phyloP scores from a whole-genome alignment of 2,797 vertebrate species.

The Champsocephalus gunnari region DNA sequence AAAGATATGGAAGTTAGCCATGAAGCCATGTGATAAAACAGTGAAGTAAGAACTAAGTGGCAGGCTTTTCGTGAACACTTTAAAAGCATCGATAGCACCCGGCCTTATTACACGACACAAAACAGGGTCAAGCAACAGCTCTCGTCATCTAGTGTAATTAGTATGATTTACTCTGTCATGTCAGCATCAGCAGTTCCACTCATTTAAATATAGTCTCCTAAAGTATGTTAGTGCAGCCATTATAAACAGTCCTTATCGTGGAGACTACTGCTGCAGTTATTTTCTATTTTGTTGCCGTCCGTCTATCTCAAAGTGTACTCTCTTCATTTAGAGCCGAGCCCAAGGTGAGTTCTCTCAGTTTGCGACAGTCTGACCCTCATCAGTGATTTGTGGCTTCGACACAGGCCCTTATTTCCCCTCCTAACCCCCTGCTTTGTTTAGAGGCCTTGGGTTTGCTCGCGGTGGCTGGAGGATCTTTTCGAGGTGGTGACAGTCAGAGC shows the following conservation, averaged over 20 bases:
- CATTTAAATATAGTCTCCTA: slow-evolving; percentile 14
- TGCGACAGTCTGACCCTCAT: slow-evolving; percentile 62
- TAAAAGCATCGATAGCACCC: slow-evolving; percentile 58
- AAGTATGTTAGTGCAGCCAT: slow-evolving; percentile 13
- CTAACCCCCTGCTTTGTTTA: slow-evolving; percentile 47
- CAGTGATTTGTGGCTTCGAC: slow-evolving; percentile 71
- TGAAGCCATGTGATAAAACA: slow-evolving; percentile 40
- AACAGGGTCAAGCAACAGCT: slow-evolving; percentile 34
- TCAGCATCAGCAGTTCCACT: slow-evolving; percentile 19
- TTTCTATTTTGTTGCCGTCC: slow-evolving; percentile 32
- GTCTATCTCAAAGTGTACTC: slow-evolving; percentile 50
- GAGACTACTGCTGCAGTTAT: slow-evolving; percentile 20
- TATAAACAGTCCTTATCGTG: slow-evolving; percentile 30
- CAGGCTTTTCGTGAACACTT: slow-evolving; percentile 50
- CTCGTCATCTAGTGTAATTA: slow-evolving; percentile 45
- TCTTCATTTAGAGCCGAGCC: slow-evolving; percentile 51
- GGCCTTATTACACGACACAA: slow-evolving; percentile 54
- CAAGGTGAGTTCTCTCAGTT: slow-evolving; percentile 66
- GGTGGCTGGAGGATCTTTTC: slow-evolving; percentile 44
- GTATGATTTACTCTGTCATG: slow-evolving; percentile 38
- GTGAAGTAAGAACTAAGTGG: slow-evolving; percentile 23
- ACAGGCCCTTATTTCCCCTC: slow-evolving; percentile 43
- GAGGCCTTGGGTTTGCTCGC: slow-evolving; percentile 43
- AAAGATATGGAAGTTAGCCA: slow-evolving; percentile 30
- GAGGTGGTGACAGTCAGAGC: slow-evolving; percentile 61